phyloP scores from a whole-genome alignment of 2,113 vertebrate species.

The Grammomys dolichurus region DNA sequence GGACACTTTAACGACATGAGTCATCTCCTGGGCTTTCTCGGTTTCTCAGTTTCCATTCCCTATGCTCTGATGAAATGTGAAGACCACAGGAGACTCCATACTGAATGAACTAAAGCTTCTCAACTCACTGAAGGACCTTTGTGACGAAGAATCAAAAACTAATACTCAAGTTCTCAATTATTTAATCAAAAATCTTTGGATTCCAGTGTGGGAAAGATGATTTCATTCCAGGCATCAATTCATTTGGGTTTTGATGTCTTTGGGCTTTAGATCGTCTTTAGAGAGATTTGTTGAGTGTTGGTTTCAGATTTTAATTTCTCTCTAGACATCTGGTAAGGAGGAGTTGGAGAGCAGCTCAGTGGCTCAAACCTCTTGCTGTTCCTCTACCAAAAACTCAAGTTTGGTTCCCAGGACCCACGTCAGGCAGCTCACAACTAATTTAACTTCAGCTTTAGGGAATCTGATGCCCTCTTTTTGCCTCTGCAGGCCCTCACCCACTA shows the following conservation, averaged over 20 bases:
- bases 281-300: background rate
- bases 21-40: no score
- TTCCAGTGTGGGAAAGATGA: background rate
- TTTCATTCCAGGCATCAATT: background rate
- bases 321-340: background rate
- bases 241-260: background rate
- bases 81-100: background rate
- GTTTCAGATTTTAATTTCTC: background rate
- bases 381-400: background rate
- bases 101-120: background rate
- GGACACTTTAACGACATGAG: background rate
- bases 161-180: background rate
- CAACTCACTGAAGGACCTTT: background rate
- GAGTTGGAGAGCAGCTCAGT: background rate
- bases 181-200: background rate
- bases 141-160: background rate
- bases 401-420: background rate
- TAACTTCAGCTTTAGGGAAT: background rate
- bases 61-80: background rate
- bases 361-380: no score
- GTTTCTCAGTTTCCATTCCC: background rate
- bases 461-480: background rate
- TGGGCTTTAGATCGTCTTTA: background rate
- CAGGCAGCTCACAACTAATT: background rate
- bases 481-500: background rate